Base-by-base conservation (phyloP, 2,888 invertebrate genomes). In the Agrotis exclamationis region DNA sequence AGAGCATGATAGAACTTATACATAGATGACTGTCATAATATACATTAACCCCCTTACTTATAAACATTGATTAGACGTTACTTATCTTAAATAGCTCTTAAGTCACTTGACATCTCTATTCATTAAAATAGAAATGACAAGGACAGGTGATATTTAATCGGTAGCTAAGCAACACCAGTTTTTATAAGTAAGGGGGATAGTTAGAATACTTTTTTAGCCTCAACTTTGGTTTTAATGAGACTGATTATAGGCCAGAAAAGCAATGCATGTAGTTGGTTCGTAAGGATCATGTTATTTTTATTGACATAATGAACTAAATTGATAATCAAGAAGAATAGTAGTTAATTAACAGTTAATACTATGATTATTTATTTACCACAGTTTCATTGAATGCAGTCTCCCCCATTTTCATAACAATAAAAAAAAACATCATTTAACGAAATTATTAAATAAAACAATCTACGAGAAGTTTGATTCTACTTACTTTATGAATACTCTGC, bases 401-500 rank as follows among this genome's bases (percentile, higher is more conserved):
- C 81, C 63, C 63, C 77, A 70, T 76, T 66, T 76, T 70, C 64
- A 54, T n/a, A 74, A 59, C 20, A 63, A 48, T 65, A 18, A n/a
- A 3, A 45, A n/a, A 45, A 33, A 76, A 22, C 13, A 16, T 22
- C 33, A 14, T 18, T 47, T 47, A 67, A n/a, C 16, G 11, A 4
- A 0, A n/a, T 47, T 47, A 22, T 1, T 62, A 11, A 64, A 67
- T 77, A 20, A 67, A 67, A 64, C 22, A 28, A 14, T 44, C 22
- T 1, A 45, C 9, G 11, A n/a, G 9, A 28, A 11, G 39, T 39
- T 9, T 39, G 39, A 2, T 39, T 39, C 39, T 39, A 78, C 94
- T 94, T 95, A 97, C 98, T 97, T 96, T 88, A 97, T 96, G 88
- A 97, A 97, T 77, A 97, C 97, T 92, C 98, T 96, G 91, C 97